Evolutionary conservation across 2,113 vertebrate genomes (phyloP).

Genomic region (Acrocephalus kingi): DNA sequence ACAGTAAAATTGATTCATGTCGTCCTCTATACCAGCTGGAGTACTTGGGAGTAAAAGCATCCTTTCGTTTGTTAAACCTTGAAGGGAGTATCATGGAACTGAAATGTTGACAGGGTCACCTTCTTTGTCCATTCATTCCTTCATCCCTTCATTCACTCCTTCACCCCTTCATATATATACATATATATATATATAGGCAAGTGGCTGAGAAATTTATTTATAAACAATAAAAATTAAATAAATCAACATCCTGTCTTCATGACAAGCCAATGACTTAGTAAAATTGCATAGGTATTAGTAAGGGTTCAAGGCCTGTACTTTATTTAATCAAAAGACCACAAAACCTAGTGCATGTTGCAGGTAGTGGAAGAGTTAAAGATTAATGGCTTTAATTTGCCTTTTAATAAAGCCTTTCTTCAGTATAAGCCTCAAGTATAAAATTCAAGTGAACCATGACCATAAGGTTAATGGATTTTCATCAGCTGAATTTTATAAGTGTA

Average conservation of each 20-base stretch:
- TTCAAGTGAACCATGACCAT: constrained; percentile 72
- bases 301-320: constrained; percentile 49
- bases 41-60: constrained; percentile 42
- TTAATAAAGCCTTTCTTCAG: constrained; percentile 75
- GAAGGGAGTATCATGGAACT: not conserved
- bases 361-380: constrained; percentile 77
- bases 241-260: not conserved
- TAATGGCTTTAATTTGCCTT: constrained; percentile 80
- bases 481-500: constrained; percentile 77
- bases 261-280: not conserved
- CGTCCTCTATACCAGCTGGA: not conserved
- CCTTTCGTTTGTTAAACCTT: constrained; percentile 10
- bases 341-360: constrained; percentile 34
- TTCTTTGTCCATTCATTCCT: constrained; percentile 10
- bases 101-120: constrained; percentile 20
- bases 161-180: not conserved
- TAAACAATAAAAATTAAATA: not conserved
- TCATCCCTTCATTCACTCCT: not conserved
- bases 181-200: not conserved
- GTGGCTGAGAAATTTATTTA: not conserved
- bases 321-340: constrained; percentile 58
- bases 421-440: constrained; percentile 75
- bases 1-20: constrained; percentile 47
- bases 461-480: constrained; percentile 82
- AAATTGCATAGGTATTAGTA: constrained; percentile 19